Base-by-base conservation (phyloP, 2,888 invertebrate genomes). In the Diploptera punctata region DNA sequence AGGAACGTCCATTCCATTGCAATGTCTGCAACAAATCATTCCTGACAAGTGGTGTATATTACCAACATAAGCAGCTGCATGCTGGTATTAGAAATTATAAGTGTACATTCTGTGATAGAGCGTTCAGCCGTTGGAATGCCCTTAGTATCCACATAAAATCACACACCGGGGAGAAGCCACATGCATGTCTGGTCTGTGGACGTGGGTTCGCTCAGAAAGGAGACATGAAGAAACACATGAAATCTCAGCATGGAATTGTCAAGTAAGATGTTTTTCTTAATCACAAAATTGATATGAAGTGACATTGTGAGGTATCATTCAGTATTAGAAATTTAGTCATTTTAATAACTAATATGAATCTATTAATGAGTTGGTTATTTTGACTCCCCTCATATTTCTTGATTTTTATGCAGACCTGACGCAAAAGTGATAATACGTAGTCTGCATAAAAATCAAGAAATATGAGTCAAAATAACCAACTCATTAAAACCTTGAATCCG, bases 161-260 rank as follows among this genome's bases (percentile, higher is more conserved):
- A 1, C 70, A 70, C 19, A 70, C 70, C 9, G 70, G 70, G 13
- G 70, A 70, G 49, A 70, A 70, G 52, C 70, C 70, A 1, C 54
- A 70, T 38, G 31, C 43, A 16, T 70, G 70, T n/a, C 33, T 47
- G 9, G 62, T 70, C 1, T 70, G 70, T 38, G 33, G 54, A 13
- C 21, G 70, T 47, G 70, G 62, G 5, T 70, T 70, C 60, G 70
- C 70, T 2, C 70, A 70, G 31, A 70, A 70, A 52, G 70, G 70
- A 10, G 70, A 70, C n/a, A 70, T 70, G 70, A 70, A 62, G 24
- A 70, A 70, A 19, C 70, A 70, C 52, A 61, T 61, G 62, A 44
- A 43, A 10, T 47, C 70, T n/a, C 70, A 70, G 19, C 70, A 70
- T 26, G 47, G 44, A n/a, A n/a, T n/a, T n/a, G n/a, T n/a, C n/a